Base-by-base conservation (phyloP, 2,888 invertebrate genomes). In the Pseudococcus jackbeardsleyi region DNA sequence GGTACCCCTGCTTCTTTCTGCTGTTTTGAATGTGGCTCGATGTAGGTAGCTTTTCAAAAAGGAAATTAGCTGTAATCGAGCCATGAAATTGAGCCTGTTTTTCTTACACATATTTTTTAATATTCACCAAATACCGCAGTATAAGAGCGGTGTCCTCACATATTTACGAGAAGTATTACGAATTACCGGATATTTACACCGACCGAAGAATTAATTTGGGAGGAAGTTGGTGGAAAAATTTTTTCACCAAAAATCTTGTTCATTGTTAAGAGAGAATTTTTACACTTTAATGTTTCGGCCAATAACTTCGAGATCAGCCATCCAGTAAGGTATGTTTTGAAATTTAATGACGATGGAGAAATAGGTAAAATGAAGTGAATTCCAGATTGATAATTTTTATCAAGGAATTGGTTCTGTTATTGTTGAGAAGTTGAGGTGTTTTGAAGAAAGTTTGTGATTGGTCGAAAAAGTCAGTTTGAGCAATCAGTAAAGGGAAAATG, bases 11-110 rank as follows among this genome's bases (percentile, higher is more conserved):
- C 46, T 0, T 11, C 19, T 19, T 33, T 1, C 17, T 26, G 33
- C 72, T 68, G 26, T 9, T 26, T 59, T 17, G n/a, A 79, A 42
- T 12, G 19, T 12, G 12, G 79, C 9, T n/a, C 9, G 33, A 22
- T 42, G 9, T 8, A 39, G 33, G 19, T 82, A 9, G 46, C 19
- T 82, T 82, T 82, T 33, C 72, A 2, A 46, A 82, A 82, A 82
- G 79, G 79, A 82, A 82, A 82, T 82, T 82, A 19, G 19, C 5
- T 46, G 79, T 82, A 82, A 82, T 46, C 46, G 79, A 82, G 42
- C 42, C 79, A 82, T 82, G 79, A 82, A 82, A 82, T 82, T 82
- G 33, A 82, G 79, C 46, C 42, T 82, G 46, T 82, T 82, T 82
- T 82, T 82, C 46, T 46, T 64, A 22, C 19, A 19, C 46, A 46